Evolutionary conservation across 37 sponge, comb jelly and placozoan species (phyloP).

Genomic region (Beroe ovata): DNA sequence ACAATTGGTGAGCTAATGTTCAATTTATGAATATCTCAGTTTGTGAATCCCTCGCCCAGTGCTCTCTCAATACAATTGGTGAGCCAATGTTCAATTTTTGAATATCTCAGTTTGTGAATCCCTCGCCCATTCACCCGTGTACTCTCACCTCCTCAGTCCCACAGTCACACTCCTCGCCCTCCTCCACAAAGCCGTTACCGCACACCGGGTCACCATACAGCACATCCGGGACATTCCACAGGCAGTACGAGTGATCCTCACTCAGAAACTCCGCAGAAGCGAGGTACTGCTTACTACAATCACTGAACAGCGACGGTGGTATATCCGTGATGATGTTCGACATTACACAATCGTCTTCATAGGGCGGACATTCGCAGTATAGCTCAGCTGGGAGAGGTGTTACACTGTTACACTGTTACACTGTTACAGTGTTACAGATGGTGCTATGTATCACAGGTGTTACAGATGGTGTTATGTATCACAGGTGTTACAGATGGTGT

Average conservation of each 20-base stretch:
- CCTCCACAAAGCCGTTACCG: conserved; percentile 72
- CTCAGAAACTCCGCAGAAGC: background rate
- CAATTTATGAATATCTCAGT: too few relatives aligned
- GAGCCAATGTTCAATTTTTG: background rate
- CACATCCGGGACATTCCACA: background rate
- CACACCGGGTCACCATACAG: conserved; percentile 71
- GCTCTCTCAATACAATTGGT: too few relatives aligned
- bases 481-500: too few relatives aligned
- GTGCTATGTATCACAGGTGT: too few relatives aligned
- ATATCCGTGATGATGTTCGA: background rate
- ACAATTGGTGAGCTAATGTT: too few relatives aligned
- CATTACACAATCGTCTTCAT: background rate
- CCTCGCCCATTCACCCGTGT: background rate
- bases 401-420: too few relatives aligned
- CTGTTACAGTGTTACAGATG: too few relatives aligned
- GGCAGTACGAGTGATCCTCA: background rate
- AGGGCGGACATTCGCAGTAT: background rate
- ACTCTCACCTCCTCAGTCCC: conserved; percentile 62
- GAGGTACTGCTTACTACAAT: conserved; percentile 21
- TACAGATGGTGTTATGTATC: too few relatives aligned
- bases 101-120: background rate
- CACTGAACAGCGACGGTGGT: background rate
- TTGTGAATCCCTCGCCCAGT: too few relatives aligned
- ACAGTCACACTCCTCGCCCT: conserved; percentile 73
- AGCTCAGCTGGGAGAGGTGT: too few relatives aligned